Base-by-base conservation (phyloP, 2,888 invertebrate genomes). In the Scaptomyza flava region DNA sequence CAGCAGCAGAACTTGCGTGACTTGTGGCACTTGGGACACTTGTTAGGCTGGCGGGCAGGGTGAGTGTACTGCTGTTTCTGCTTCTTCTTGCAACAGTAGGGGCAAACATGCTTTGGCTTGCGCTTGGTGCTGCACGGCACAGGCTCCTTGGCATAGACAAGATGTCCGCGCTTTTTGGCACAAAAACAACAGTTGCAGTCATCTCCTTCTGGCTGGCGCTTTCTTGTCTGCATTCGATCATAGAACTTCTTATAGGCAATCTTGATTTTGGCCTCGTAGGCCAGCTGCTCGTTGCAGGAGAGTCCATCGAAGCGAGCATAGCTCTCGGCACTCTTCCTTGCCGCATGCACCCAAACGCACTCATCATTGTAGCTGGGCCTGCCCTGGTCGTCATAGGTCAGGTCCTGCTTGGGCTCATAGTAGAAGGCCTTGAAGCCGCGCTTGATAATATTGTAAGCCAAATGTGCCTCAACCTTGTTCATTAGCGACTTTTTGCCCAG, bases 371-470 rank as follows among this genome's bases (percentile, higher is more conserved):
- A 89, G 12, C 76, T 74, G 3, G 81, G 78, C 1, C 77, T 51
- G 27, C 81, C 82, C 62, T 74, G 77, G 0, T 86, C 81, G 2
- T 82, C 82, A 31, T 79, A 78, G 33, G 79, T 79, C 17, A 69
- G 33, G 7, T 85, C 84, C n/a, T 80, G 67, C 14, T 79, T 81
- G 8, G 90, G 81, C 38, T 83, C 79, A 33, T 90, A 91, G 73
- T 91, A 91, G 63, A 87, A 91, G 1, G 91, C 91, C 59, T 91
- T 91, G 54, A 91, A 91, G 47, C 87, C 91, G 3, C 89, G 84
- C 71, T 91, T 91, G 1, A 91, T 88, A 9, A 91, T 90, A 8
- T 77, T 81, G 27, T 91, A 91, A 23, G 91, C 89, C 52, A 91
- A 63, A 62, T 91, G 90, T 0, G 91, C 91, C 48, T 91, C 91